phyloP scores from a whole-genome alignment of 2,113 vertebrate genomes.

The Centropus bengalensis region DNA sequence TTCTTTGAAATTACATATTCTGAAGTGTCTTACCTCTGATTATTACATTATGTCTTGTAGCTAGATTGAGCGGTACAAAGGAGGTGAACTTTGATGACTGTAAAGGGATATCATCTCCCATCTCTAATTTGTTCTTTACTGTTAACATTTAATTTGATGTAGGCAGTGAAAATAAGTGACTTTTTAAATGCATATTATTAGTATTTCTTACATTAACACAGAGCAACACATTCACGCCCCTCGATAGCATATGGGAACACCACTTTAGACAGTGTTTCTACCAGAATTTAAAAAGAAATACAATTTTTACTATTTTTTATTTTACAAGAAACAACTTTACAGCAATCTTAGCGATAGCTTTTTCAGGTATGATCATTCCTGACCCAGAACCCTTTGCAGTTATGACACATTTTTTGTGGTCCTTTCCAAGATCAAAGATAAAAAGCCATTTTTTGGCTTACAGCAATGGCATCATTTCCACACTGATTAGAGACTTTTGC shows the following conservation, averaged over 20 bases:
- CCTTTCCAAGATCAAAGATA: constrained; percentile 32
- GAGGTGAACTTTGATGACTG: background rate
- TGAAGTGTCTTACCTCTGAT: background rate
- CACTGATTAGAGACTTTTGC: background rate
- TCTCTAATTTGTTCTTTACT: background rate
- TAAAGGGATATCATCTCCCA: background rate
- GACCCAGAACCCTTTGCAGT: background rate
- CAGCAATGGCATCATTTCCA: background rate
- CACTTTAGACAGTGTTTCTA: background rate
- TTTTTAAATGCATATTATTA: background rate
- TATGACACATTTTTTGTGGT: background rate
- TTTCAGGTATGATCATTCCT: background rate
- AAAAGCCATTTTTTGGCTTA: background rate
- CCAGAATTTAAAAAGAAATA: background rate
- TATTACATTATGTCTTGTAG: background rate
- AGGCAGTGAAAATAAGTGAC: background rate
- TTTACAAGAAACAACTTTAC: background rate
- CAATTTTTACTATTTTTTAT: background rate
- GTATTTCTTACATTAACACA: background rate
- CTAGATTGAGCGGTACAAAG: background rate
- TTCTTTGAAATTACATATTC: background rate
- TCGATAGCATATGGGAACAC: background rate
- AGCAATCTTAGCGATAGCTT: background rate
- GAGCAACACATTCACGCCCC: background rate
- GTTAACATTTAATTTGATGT: background rate